Base-by-base conservation (phyloP, 2,888 invertebrate species). In the Drosophila barbarae region DNA sequence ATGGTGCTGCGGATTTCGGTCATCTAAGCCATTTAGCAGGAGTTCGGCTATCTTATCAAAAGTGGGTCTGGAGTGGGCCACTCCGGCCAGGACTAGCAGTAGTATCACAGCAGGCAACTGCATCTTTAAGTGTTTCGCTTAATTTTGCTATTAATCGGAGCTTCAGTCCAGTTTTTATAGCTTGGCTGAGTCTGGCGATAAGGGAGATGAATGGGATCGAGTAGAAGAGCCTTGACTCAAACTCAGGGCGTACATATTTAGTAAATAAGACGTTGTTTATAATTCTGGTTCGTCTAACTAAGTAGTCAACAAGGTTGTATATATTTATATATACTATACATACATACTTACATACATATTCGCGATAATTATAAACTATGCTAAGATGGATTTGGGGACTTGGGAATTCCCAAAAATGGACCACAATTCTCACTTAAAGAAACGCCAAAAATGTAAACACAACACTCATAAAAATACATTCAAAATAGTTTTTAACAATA, bases 1-100 rank as follows among this genome's bases (percentile, higher is more conserved):
- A 57, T 54, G 26, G 54, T 74, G 53, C 8, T 10, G 18, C 4
- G 42, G 9, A 0, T 36, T 7, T 5, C 9, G 36, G 23, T 44
- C 47, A 10, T 30, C 55, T n/a, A 80, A 34, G 1, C 59, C 67
- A 18, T 71, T 63, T 2, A 86, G 47, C 51, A 84, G 8, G n/a
- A 63, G 66, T n/a, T 76, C 71, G 3, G 74, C 77, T n/a, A 86
- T 74, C 61, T 78, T 75, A 44, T 73, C 86, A 10, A 86, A 84
- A 8, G 85, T 86, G 7, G 85, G 85, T 8, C 74, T 75, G 0
- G 72, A 70, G 12, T 54, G 35, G 3, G 38, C 60, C 28, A 42
- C 47, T 12, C 68, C 21, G 47, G 59, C 41, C 21, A 70, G 10
- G 21, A 64, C 18, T 15, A 65, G 28, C 21, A 72, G 21, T 5